Percentiles rank a stretch among this genome's conserved stretches.
phyloP scores from a whole-genome alignment of 2,113 vertebrate species.

The Anoura caudifer region DNA sequence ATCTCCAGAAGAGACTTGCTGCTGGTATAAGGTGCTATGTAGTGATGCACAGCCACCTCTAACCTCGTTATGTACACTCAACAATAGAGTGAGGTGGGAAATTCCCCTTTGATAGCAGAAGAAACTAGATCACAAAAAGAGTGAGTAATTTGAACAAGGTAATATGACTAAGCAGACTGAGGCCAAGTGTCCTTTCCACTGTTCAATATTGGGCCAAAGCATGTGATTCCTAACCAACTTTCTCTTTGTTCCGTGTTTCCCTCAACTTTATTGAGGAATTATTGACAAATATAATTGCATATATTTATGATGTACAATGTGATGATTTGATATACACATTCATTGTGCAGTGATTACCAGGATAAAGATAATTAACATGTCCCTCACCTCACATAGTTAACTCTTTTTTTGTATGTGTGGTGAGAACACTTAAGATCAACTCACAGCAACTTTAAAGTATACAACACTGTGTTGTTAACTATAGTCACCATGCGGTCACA shows the following conservation, averaged over 20 bases:
- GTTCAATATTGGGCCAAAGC: not conserved
- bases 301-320: not conserved
- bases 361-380: not conserved
- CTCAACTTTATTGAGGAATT: not conserved
- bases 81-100: not conserved
- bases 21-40: not conserved
- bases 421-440: not conserved
- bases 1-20: not conserved
- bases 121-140: not conserved
- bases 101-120: not conserved
- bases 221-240: not conserved
- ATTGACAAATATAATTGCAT: not conserved
- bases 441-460: not conserved
- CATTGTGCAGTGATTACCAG: not conserved
- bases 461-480: not conserved
- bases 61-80: not conserved
- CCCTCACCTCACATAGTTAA: not conserved
- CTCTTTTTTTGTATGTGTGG: not conserved
- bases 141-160: not conserved
- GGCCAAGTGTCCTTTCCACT: not conserved
- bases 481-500: not conserved
- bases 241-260: not conserved
- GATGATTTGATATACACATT: not conserved
- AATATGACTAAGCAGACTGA: not conserved
- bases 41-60: not conserved